Evolutionary conservation across 1,140 invertebrate species (phyloP), one percentile per base, ranked within the genome.

Genomic region (Drosophila seguyi): DNA sequence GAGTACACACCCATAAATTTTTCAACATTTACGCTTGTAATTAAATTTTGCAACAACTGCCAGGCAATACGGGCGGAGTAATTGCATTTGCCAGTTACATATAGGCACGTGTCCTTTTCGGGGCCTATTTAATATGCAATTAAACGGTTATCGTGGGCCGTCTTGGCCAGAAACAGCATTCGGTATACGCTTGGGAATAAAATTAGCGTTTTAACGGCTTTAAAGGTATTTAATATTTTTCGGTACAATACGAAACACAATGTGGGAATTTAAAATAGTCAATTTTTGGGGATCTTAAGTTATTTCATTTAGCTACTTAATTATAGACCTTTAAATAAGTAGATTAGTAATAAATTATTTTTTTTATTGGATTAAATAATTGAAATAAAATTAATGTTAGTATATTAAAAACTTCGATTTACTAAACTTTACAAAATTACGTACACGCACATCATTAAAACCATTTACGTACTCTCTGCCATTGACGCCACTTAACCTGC

Each of bases 21-120:
- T 78, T 56, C 44, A 76, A 67, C 71, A 76, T 80, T 88, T 87
- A 88, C 72, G 79, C 63, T 90, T 74, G 69, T 84, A 90, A 90
- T 90, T 90, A 90, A 80, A 81, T 68, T 88, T 86, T 47, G 27
- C 41, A 83, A 53, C 63, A 84, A 65, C 65, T 61, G 66, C 11
- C 60, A 60, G 65, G 58, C 71, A 57, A 47, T 53, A 10, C 31
- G 50, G 38, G 42, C n/a, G 31, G 56, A 45, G 55, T 58, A 80
- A 57, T 55, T 57, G 42, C 57, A 63, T 36, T 56, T 59, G 14
- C 41, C 34, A 38, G 13, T 27, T 41, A 36, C 22, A 66, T 29
- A 31, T 22, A 48, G 36, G 55, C 55, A 60, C 59, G 31, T 22
- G 29, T 41, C 45, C 29, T 57, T 29, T 58, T 80, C 65, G 45